phyloP scores from a whole-genome alignment of 2,797 vertebrate species.

The Rousettus madagascariensis region DNA sequence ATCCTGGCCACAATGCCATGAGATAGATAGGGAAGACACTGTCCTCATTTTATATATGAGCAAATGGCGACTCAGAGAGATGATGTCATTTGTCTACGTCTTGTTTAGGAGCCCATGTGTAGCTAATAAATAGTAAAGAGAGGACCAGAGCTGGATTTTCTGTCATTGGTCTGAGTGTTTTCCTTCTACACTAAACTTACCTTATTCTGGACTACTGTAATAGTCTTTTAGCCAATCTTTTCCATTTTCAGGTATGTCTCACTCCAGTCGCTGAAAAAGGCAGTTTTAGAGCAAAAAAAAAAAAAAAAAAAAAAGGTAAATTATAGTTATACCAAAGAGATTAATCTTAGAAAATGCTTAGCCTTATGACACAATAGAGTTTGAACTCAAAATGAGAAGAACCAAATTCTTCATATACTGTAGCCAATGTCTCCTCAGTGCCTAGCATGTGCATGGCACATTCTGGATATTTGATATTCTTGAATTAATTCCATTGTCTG shows the following conservation, averaged over 20 bases:
- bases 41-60: neutral
- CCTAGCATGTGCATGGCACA: neutral
- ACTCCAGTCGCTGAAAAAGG: neutral
- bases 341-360: neutral
- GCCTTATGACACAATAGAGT: neutral
- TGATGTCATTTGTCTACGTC: neutral
- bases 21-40: neutral
- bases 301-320: neutral
- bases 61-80: conserved; percentile 7
- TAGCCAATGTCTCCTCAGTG: neutral
- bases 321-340: neutral
- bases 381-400: conserved; percentile 2
- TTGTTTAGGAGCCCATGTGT: neutral
- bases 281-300: conserved; percentile 13
- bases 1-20: neutral
- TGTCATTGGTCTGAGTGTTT: neutral
- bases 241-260: neutral
- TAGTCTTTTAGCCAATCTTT: neutral
- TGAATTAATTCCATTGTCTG: neutral
- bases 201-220: neutral
- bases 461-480: neutral
- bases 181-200: neutral
- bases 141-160: neutral
- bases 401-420: neutral
- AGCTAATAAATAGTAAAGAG: neutral